These are phyloP conservation scores for Urocitellus parryii DNA, from an alignment of 2,113 vertebrate genomes.

Conservation along the genomic window DNA sequence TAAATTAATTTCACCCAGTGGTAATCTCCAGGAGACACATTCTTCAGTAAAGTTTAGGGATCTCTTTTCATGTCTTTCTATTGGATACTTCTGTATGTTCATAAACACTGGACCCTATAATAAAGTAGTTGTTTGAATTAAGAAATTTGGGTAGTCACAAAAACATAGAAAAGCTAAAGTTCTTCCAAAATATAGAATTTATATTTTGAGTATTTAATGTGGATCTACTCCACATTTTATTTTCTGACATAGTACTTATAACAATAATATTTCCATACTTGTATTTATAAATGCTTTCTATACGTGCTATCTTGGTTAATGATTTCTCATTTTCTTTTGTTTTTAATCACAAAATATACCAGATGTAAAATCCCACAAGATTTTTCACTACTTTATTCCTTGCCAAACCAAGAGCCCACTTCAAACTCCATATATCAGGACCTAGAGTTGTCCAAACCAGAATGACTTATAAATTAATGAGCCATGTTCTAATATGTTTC, in stretches of 20 bases:
- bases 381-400: constrained; percentile 46
- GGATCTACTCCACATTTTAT: neutral
- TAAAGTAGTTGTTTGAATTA: constrained; percentile 28
- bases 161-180: constrained; percentile 42
- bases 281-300: constrained; percentile 33
- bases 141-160: neutral
- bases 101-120: constrained; percentile 94
- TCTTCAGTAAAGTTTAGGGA: constrained; percentile 95
- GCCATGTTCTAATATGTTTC: neutral
- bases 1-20: constrained; percentile 94
- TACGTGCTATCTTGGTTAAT: neutral
- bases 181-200: constrained; percentile 48
- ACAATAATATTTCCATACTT: neutral
- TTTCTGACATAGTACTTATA: neutral
- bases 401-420: constrained; percentile 31
- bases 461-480: constrained; percentile 50
- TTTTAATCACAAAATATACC: constrained; percentile 35
- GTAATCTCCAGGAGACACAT: constrained; percentile 93
- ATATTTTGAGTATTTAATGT: neutral
- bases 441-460: constrained; percentile 9
- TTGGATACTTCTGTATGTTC: constrained; percentile 92
- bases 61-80: constrained; percentile 92
- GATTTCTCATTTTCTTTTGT: constrained; percentile 38
- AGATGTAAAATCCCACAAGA: neutral
- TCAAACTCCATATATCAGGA: neutral